Base-by-base conservation (phyloP, 2,113 vertebrate genomes). In the Colinus virginianus region DNA sequence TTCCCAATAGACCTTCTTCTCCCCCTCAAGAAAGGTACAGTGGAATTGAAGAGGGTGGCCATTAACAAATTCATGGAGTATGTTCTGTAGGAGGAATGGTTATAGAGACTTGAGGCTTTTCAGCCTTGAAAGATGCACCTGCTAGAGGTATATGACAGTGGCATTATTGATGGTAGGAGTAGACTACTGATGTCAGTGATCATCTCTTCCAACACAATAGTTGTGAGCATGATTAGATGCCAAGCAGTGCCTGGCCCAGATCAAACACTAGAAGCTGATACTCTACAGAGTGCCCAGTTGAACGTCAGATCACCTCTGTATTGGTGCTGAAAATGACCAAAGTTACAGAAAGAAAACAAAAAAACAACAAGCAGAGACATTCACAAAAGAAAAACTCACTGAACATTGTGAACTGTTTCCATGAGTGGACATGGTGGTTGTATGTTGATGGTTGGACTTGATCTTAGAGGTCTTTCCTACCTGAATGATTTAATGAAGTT, bases 341-440 rank as follows among this genome's bases (percentile, higher is more conserved):
- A 80, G 32, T 34, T 46, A 13, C 1, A 16, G 13, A 36, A 91
- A 40, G 40, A 40, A 40, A 40, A 40, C 40, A 40, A 40, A 40
- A 40, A 40, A 12, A 5, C 40, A 76, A 0, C 1, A 10, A 0
- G 1, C 5, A 21, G 36, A 76, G 55, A 25, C 4, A 11, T 12
- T 19, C 32, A 20, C 3, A 64, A 56, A 83, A 68, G 2, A 21
- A 59, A 28, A 63, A 71, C 6, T 9, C 21, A 3, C 14, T 38
- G 0, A 0, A 25, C 14, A 40, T 17, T 5, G 43, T 43, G 43
- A 43, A 43, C 16, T 43, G 14, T 43, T 43, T 43, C 43, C 16
- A 43, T 43, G 43, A 43, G 43, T 43, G 15, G 43, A 17, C 43
- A 43, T 43, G 43, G 43, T 43, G 43, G 43, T 43, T 13, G 15